Conservation (phyloP, 2,888 invertebrate species). For the Pollenia amentaria region DNA sequence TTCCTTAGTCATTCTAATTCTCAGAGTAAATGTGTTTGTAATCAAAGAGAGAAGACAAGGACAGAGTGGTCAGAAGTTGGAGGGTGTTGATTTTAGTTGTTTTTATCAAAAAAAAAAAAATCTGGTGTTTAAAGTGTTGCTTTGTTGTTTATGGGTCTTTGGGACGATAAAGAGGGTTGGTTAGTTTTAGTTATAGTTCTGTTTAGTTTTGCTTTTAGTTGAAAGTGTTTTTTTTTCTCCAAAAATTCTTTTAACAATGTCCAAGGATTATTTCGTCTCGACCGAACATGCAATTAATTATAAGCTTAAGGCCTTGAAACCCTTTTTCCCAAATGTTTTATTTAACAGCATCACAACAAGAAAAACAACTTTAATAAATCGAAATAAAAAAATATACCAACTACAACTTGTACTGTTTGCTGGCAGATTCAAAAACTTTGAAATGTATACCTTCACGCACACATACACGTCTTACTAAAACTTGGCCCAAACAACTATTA, state of each 20-base stretch:
- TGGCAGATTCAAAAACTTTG: constrained; percentile 46
- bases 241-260: constrained; percentile 71
- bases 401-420: constrained; percentile 15
- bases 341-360: constrained; percentile 72
- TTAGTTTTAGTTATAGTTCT: constrained; percentile 59
- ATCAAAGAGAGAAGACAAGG: neutral
- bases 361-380: constrained; percentile 54
- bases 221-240: constrained; percentile 12
- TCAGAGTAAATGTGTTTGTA: constrained; percentile 25
- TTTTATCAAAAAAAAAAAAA: constrained; percentile 11
- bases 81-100: constrained; percentile 54
- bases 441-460: constrained; percentile 47
- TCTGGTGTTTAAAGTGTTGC: constrained; percentile 64
- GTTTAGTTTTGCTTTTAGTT: constrained; percentile 54
- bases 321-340: constrained; percentile 76
- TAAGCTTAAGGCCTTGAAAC: constrained; percentile 84
- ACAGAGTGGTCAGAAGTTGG: constrained; percentile 19
- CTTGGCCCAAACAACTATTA: constrained; percentile 56
- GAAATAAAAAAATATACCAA: constrained; percentile 50
- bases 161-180: constrained; percentile 26
- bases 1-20: neutral
- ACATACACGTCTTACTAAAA: neutral
- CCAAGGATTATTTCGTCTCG: constrained; percentile 84
- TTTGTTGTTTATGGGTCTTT: constrained; percentile 37
- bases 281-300: constrained; percentile 85